These are phyloP conservation scores for Drosophila simulans DNA, from an alignment of 1,140 invertebrate species.

Conservation along the genomic window DNA sequence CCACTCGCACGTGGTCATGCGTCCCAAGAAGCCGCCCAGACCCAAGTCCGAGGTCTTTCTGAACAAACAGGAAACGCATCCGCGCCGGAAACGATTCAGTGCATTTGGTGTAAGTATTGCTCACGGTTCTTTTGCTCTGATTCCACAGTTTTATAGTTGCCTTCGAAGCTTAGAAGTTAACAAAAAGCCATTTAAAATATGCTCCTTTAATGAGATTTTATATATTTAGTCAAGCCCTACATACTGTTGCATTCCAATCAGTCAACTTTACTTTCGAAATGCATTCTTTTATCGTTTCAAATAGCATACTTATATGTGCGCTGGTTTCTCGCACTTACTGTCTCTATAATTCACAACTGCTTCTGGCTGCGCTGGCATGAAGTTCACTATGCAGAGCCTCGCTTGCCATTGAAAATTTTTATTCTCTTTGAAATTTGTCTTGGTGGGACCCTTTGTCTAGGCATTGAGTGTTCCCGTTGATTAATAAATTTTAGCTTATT, in stretches of 20 bases:
- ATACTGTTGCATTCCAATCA: no score
- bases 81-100: slow-evolving; percentile 93
- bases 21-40: slow-evolving; percentile 94
- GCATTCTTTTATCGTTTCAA: neutral
- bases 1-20: slow-evolving; percentile 91
- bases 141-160: neutral
- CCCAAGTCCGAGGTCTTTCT: slow-evolving; percentile 95
- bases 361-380: slow-evolving; percentile 4
- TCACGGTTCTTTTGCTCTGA: neutral
- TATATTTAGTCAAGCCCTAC: no score
- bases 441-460: slow-evolving; percentile 79
- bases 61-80: slow-evolving; percentile 87
- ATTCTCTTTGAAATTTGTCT: slow-evolving; percentile 81
- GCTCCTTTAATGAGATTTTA: no score
- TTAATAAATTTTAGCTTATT: slow-evolving; percentile 44
- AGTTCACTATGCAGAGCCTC: neutral
- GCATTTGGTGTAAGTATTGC: slow-evolving; percentile 93
- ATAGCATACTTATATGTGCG: slow-evolving; percentile 45
- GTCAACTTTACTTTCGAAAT: neutral
- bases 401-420: slow-evolving; percentile 63
- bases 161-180: neutral
- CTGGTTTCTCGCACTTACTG: slow-evolving; percentile 1
- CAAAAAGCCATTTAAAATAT: neutral
- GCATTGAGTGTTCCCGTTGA: slow-evolving; percentile 73
- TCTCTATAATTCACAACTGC: slow-evolving; percentile 57